Conservation (phyloP, 2,888 invertebrate species). For the Dynastes grantii region DNA sequence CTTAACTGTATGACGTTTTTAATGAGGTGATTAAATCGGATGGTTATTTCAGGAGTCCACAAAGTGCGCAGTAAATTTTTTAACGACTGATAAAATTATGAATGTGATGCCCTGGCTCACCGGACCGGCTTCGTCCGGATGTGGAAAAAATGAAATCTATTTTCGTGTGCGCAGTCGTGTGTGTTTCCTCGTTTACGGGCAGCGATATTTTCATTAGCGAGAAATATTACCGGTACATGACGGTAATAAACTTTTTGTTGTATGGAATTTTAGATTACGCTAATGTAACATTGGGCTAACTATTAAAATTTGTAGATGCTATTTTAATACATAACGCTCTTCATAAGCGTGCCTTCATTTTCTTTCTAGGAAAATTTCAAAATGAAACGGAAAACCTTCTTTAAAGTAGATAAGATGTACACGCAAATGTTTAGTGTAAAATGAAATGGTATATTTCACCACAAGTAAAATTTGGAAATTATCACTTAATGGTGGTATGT, state of each 20-base stretch:
- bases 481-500: no score
- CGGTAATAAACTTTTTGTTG: conserved; percentile 25
- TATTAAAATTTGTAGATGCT: not conserved
- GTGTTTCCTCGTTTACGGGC: conserved; percentile 35
- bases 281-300: conserved; percentile 1
- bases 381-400: no score
- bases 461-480: no score
- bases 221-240: conserved; percentile 32
- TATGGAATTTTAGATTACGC: conserved; percentile 4
- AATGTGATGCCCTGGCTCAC: conserved; percentile 22
- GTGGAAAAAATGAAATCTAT: conserved; percentile 6
- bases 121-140: conserved; percentile 12
- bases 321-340: not conserved
- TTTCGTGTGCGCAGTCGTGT: conserved; percentile 4
- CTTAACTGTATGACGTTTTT: conserved; percentile 53
- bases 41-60: conserved; percentile 58
- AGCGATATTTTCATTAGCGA: conserved; percentile 38
- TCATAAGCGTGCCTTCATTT: no score
- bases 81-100: conserved; percentile 58
- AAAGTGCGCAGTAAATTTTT: conserved; percentile 60
- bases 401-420: no score
- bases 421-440: no score
- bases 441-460: no score
- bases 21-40: conserved; percentile 59
- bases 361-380: no score